Percentiles rank a stretch among this genome's conserved stretches.
phyloP scores from a whole-genome alignment of 1,140 invertebrate species.

The Patella vulgata region DNA sequence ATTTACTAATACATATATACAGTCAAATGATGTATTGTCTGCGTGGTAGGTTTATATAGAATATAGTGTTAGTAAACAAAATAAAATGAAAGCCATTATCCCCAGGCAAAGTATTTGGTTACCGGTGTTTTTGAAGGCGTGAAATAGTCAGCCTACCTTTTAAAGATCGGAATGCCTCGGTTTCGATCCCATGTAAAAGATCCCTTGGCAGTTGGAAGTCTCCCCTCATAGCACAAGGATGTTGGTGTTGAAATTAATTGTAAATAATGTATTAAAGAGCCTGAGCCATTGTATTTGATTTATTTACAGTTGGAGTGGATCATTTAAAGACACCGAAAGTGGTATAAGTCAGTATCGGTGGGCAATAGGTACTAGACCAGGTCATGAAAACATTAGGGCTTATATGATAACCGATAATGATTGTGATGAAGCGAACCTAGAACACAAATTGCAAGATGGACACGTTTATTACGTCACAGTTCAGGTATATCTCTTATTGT shows the following conservation, averaged over 20 bases:
- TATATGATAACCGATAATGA: conserved; percentile 15
- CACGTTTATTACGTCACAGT: conserved; percentile 44
- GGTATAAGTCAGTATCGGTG: conserved; percentile 33
- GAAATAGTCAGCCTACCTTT: too few relatives aligned
- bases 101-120: too few relatives aligned
- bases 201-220: too few relatives aligned
- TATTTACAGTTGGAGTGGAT: conserved; percentile 40
- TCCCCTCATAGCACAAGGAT: too few relatives aligned
- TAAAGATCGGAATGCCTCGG: too few relatives aligned
- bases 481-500: conserved; percentile 21
- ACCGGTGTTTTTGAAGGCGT: too few relatives aligned
- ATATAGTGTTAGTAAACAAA: not conserved
- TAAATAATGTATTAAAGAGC: too few relatives aligned
- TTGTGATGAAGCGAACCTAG: conserved; percentile 23
- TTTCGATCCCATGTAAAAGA: too few relatives aligned
- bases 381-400: conserved; percentile 37
- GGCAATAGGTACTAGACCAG: conserved; percentile 38
- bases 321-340: conserved; percentile 42
- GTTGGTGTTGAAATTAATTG: too few relatives aligned
- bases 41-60: conserved; percentile 13
- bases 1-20: conserved; percentile 5
- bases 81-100: too few relatives aligned
- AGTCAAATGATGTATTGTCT: conserved; percentile 3
- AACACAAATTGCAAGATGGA: conserved; percentile 28
- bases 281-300: too few relatives aligned